phyloP scores from a whole-genome alignment of 2,888 invertebrate species.

The Apotomis capreana region DNA sequence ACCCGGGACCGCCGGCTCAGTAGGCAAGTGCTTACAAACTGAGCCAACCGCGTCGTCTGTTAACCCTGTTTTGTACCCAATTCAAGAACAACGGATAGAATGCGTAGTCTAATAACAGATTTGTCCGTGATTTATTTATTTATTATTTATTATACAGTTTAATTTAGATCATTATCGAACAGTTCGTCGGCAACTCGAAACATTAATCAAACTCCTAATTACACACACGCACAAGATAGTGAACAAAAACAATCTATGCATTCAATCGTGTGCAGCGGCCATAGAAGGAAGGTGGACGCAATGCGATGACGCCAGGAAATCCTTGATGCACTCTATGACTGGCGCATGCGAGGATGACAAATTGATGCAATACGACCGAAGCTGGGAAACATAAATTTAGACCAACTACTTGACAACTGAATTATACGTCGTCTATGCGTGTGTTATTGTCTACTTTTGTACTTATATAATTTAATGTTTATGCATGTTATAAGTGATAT shows the following conservation, averaged over 20 bases:
- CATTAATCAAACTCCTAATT: conserved; percentile 32
- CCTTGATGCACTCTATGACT: conserved; percentile 52
- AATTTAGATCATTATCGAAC: conserved; percentile 4
- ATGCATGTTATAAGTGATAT: too few species aligned
- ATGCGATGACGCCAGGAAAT: conserved; percentile 55
- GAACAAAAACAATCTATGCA: conserved; percentile 30
- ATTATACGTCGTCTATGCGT: conserved; percentile 3
- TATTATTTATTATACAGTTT: too few species aligned
- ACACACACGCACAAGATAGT: conserved; percentile 24
- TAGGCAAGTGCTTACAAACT: too few species aligned
- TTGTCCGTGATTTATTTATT: neutral
- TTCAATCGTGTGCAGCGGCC: conserved; percentile 44
- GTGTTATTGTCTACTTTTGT: neutral
- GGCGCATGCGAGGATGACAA: conserved; percentile 51
- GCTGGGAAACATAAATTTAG: conserved; percentile 18
- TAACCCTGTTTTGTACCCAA: neutral
- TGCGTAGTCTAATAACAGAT: neutral
- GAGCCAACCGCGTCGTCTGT: too few species aligned
- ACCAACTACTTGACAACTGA: conserved; percentile 15
- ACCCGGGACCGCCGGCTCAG: too few species aligned
- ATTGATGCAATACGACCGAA: conserved; percentile 45
- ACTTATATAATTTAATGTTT: too few species aligned
- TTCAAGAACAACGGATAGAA: neutral
- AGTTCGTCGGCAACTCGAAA: conserved; percentile 16
- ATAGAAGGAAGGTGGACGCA: conserved; percentile 52